Evolutionary conservation across 1,140 invertebrate species (phyloP).

Genomic region (Linepithema humile): DNA sequence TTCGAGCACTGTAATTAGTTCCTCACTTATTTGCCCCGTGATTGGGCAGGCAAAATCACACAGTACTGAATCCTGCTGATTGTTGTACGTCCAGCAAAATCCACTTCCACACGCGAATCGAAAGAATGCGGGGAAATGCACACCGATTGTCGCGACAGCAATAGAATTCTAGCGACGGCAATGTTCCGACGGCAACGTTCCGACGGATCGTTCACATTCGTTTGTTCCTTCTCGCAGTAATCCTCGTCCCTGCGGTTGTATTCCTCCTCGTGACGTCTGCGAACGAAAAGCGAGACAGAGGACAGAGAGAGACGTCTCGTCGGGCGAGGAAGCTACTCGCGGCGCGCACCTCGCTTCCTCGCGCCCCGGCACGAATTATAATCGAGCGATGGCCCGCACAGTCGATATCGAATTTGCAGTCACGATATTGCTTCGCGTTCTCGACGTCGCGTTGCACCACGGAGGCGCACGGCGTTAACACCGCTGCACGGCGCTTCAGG

Average conservation of each 20-base stretch:
- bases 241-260: neutral
- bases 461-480: neutral
- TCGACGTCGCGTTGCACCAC: conserved; percentile 11
- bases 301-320: neutral
- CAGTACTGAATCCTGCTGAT: neutral
- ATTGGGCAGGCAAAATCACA: neutral
- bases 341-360: conserved; percentile 20
- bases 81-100: neutral
- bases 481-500: neutral
- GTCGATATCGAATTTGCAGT: conserved; percentile 5
- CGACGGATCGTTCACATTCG: neutral
- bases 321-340: conserved; percentile 13
- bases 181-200: neutral
- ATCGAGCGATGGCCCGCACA: conserved; percentile 1
- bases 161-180: too few species aligned
- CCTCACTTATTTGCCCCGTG: neutral
- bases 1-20: neutral
- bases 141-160: neutral
- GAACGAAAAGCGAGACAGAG: neutral
- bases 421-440: conserved; percentile 32
- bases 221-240: neutral
- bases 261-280: neutral
- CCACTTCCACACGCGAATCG: neutral
- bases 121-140: neutral
- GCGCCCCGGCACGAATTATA: neutral